These are phyloP conservation scores for Pseudomyrmex gracilis DNA, from an alignment of 1,140 invertebrate species.

Conservation along the genomic window DNA sequence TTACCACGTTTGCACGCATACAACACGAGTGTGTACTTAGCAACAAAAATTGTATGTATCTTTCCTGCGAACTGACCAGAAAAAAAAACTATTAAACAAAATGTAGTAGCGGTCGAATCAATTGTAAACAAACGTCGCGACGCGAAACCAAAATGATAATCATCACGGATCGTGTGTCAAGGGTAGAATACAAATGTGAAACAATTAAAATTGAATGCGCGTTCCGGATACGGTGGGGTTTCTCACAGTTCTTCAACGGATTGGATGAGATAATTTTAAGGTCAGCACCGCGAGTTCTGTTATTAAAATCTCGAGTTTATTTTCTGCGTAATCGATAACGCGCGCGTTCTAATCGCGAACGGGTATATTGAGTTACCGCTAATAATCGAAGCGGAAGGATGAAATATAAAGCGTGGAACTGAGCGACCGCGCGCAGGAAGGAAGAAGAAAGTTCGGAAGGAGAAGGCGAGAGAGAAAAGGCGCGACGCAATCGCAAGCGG, in stretches of 20 bases:
- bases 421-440: background rate
- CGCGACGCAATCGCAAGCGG: background rate
- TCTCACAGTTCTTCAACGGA: too few relatives aligned
- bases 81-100: too few relatives aligned
- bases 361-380: background rate
- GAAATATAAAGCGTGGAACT: background rate
- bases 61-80: too few relatives aligned
- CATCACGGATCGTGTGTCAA: background rate
- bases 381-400: constrained; percentile 9
- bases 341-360: constrained; percentile 3
- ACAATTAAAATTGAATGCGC: constrained; percentile 36
- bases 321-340: background rate
- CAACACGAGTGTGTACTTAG: background rate
- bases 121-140: too few relatives aligned
- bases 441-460: constrained; percentile 33
- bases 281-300: background rate
- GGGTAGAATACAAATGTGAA: constrained; percentile 47
- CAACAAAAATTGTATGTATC: too few relatives aligned
- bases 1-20: background rate
- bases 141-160: constrained; percentile 34
- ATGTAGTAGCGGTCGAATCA: too few relatives aligned
- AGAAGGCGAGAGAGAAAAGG: constrained; percentile 6
- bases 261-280: too few relatives aligned
- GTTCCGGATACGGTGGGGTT: background rate
- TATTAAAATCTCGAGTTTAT: background rate